A percentile compares a stretch with the other conserved stretches of the same genome.
These are phyloP conservation scores for Riparia riparia DNA, from an alignment of 2,113 vertebrate genomes.

Conservation along the genomic window DNA sequence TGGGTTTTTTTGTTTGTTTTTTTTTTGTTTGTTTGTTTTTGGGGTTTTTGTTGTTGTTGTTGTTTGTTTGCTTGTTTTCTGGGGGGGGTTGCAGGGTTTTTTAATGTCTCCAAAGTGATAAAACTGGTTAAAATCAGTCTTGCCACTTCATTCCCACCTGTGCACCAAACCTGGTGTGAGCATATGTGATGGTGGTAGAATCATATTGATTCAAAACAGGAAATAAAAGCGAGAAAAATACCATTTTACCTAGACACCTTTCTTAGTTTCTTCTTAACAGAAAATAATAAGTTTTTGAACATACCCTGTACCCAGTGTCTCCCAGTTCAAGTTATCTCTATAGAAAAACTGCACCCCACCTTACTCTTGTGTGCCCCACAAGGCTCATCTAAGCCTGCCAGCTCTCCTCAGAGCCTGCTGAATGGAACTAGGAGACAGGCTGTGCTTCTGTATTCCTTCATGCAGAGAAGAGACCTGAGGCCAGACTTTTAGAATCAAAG, in stretches of 20 bases:
- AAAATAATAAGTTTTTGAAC: not conserved
- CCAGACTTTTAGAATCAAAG: not conserved
- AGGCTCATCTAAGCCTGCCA: not conserved
- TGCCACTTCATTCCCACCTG: not conserved
- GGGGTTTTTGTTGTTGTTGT: no score
- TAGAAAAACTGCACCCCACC: not conserved
- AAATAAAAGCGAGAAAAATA: not conserved
- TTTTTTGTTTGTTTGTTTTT: no score
- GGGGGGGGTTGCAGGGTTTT: not conserved
- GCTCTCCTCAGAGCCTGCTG: not conserved
- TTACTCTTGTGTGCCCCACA: not conserved
- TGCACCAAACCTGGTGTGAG: not conserved
- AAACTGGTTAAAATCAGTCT: not conserved
- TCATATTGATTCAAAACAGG: not conserved
- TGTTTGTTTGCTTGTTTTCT: no score
- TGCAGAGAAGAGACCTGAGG: not conserved
- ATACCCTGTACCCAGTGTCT: not conserved
- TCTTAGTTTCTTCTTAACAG: not conserved
- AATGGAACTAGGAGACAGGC: not conserved
- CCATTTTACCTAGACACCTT: not conserved
- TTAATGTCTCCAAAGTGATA: not conserved
- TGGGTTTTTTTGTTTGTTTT: not conserved
- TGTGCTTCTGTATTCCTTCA: not conserved
- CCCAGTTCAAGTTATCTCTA: not conserved
- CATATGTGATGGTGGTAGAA: no score